Base-by-base conservation (phyloP, 1,140 invertebrate genomes). In the Latrodectus geometricus region DNA sequence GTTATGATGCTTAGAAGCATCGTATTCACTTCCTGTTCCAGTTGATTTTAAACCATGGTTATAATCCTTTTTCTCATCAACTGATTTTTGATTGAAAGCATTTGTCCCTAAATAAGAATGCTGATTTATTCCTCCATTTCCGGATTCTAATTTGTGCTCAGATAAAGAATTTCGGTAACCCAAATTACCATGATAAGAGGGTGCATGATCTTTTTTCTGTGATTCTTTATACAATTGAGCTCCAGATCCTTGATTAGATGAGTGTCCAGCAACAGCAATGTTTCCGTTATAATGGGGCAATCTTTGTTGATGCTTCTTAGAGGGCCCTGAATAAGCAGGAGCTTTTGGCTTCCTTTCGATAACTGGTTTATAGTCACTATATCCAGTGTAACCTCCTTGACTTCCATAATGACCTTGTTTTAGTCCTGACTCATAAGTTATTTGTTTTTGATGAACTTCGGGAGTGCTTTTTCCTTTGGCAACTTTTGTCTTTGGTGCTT, bases 361-460 rank as follows among this genome's bases (percentile, higher is more conserved):
- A n/a, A n/a, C 61, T 65, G 61, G 61, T 21, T 56, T 83, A 20
- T 83, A 83, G 17, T 23, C 17, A 48, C 70, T 74, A 9, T 83
- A 65, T 0, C 70, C 81, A 14, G 20, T 65, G 68, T 83, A 74
- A 23, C 15, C 72, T 0, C 56, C 72, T 54, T 74, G 14, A 15
- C 48, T 21, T 35, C 54, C 70, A 21, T 66, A 74, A 23, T 73
- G 35, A 11, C 54, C 49, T 8, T 21, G 54, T 0, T 35, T 48
- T 8, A 65, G 8, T 35, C 8, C 79, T 74, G 17, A 35, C 49
- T 75, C 81, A 72, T 81, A 61, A 4, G 4, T 4, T 20, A 14
- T 35, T 68, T 81, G 81, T 70, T 69, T 66, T 23, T 12, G 4
- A 21, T 49, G 49, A 21, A 23, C 15, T 48, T 70, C 52, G 0